Percentiles rank a stretch among this genome's conserved stretches.
phyloP scores from a whole-genome alignment of 2,888 invertebrate species.

The Hermaeophaga mercurialis region DNA sequence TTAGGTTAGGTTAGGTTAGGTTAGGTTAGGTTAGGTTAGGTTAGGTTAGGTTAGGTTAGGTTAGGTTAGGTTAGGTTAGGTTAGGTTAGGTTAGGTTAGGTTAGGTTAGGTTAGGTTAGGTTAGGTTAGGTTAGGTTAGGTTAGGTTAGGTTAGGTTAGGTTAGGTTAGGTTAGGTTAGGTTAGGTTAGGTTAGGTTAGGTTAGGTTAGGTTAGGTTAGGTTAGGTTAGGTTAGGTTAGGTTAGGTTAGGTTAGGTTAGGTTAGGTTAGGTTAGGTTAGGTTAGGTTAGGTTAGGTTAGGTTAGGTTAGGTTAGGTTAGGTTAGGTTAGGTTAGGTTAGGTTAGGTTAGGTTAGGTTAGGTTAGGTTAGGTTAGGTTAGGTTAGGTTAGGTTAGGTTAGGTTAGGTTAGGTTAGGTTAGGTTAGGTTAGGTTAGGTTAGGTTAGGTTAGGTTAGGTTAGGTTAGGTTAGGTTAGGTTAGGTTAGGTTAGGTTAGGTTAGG shows the following conservation, averaged over 20 bases:
- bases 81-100: slow-evolving; percentile 30
- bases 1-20: slow-evolving; percentile 28
- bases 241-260: slow-evolving; percentile 24
- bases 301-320: no score
- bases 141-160: slow-evolving; percentile 39
- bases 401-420: no score
- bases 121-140: slow-evolving; percentile 34
- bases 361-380: no score
- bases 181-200: slow-evolving; percentile 42
- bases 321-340: no score
- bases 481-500: no score
- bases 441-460: no score
- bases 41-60: slow-evolving; percentile 21
- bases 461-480: no score
- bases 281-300: slow-evolving; percentile 30
- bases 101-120: slow-evolving; percentile 30
- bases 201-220: slow-evolving; percentile 35
- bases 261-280: slow-evolving; percentile 27
- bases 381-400: no score
- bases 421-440: no score
- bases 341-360: no score
- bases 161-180: slow-evolving; percentile 42
- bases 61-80: slow-evolving; percentile 19
- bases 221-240: slow-evolving; percentile 25
- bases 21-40: slow-evolving; percentile 27